phyloP scores from a whole-genome alignment of 1,140 invertebrate species.

The Sycophila sp. region DNA sequence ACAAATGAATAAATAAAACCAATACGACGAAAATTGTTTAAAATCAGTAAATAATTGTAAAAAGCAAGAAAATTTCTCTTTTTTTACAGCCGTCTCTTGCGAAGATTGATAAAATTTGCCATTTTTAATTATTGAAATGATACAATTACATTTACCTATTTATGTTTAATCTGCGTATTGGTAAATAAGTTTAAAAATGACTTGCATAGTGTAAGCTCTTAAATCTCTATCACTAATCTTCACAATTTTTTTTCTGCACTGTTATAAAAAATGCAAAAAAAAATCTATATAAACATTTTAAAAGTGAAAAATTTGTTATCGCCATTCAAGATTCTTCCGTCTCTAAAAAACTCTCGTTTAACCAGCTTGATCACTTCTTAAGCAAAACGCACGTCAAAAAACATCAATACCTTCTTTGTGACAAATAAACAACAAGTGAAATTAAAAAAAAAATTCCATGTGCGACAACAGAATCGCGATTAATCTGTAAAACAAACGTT shows the following conservation, averaged over 20 bases:
- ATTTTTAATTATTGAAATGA: not conserved
- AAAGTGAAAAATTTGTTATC: slow-evolving; percentile 24
- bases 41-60: not conserved
- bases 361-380: not conserved
- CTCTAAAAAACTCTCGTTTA: slow-evolving; percentile 12
- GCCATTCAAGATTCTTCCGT: not conserved
- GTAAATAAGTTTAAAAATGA: slow-evolving; percentile 1
- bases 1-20: no score
- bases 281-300: slow-evolving; percentile 18
- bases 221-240: slow-evolving; percentile 33
- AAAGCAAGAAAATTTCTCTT: no score
- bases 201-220: slow-evolving; percentile 26
- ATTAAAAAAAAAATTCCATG: slow-evolving; percentile 10
- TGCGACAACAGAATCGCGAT: not conserved
- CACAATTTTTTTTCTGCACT: slow-evolving; percentile 26
- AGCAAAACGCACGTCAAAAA: not conserved
- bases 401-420: slow-evolving; percentile 1
- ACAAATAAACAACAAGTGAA: slow-evolving; percentile 20
- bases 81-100: no score
- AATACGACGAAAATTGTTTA: no score
- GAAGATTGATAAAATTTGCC: no score
- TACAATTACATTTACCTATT: no score
- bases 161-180: not conserved
- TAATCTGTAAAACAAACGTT: slow-evolving; percentile 10
- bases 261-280: slow-evolving; percentile 34